Evolutionary conservation across 2,888 invertebrate species (phyloP).

Genomic region (Lasioglossum morio): DNA sequence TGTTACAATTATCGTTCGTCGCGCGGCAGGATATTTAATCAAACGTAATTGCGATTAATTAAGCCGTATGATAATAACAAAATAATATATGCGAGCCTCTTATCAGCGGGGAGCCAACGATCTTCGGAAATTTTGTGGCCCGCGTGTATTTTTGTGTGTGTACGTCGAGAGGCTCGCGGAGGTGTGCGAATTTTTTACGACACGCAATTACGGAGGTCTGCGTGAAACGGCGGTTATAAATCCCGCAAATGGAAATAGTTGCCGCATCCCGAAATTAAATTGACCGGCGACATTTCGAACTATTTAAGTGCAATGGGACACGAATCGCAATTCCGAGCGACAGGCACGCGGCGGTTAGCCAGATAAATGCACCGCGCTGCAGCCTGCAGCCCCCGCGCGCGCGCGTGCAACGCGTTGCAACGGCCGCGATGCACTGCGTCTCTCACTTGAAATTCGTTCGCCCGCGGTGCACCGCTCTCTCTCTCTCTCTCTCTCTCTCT

Average conservation of each 20-base stretch:
- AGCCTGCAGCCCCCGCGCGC: conserved; percentile 37
- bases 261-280: conserved; percentile 71
- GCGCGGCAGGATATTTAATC: conserved; percentile 50
- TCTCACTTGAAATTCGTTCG: conserved; percentile 17
- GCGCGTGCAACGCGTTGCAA: neutral
- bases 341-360: conserved; percentile 71
- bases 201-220: conserved; percentile 48
- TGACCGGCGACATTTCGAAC: conserved; percentile 72
- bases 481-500: neutral
- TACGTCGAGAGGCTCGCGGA: neutral
- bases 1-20: conserved; percentile 39
- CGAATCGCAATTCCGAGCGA: conserved; percentile 73
- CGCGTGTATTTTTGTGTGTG: neutral
- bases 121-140: conserved; percentile 12
- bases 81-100: conserved; percentile 27
- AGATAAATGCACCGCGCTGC: conserved; percentile 64
- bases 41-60: conserved; percentile 51
- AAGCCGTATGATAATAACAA: conserved; percentile 40
- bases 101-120: conserved; percentile 21
- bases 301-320: conserved; percentile 73
- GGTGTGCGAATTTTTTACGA: conserved; percentile 43
- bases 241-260: conserved; percentile 73
- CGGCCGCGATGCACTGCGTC: neutral
- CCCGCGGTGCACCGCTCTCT: neutral
- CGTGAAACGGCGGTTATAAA: conserved; percentile 59